Conservation (phyloP, 2,888 invertebrate species). For the Colostygia pectinataria region DNA sequence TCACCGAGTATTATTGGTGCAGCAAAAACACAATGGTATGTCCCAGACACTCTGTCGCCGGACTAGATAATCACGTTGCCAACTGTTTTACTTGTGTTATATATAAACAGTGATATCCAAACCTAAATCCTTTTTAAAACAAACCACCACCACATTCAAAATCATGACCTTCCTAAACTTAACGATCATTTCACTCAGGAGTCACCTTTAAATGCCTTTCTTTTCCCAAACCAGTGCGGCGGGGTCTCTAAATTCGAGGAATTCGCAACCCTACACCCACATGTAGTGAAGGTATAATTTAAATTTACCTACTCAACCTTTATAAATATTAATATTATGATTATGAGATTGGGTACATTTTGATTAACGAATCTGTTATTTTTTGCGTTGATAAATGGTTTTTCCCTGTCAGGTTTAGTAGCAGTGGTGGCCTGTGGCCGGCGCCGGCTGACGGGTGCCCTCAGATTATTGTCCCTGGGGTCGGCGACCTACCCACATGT, state of each 20-base stretch:
- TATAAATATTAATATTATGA: neutral
- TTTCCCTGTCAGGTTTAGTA: slow-evolving; percentile 18
- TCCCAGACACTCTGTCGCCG: slow-evolving; percentile 74
- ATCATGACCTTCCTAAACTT: too few relatives aligned
- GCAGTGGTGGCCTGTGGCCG: slow-evolving; percentile 37
- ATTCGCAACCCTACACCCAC: neutral
- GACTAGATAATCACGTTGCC: slow-evolving; percentile 64
- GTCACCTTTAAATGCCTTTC: neutral
- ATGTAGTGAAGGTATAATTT: neutral
- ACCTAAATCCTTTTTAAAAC: neutral
- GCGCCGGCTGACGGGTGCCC: slow-evolving; percentile 44
- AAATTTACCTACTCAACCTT: neutral
- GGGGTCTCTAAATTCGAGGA: neutral
- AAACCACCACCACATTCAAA: neutral
- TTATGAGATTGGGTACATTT: too few relatives aligned
- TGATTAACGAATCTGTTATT: neutral
- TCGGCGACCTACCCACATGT: slow-evolving; percentile 73
- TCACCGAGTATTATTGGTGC: slow-evolving; percentile 61
- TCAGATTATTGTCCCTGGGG: slow-evolving; percentile 66
- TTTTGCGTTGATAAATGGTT: slow-evolving; percentile 26
- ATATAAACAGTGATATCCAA: neutral
- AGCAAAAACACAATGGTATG: slow-evolving; percentile 61
- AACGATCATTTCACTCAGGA: neutral
- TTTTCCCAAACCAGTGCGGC: neutral
- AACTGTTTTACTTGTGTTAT: slow-evolving; percentile 37